phyloP scores from a whole-genome alignment of 2,888 invertebrate species.

The Ornithoptera priamus region DNA sequence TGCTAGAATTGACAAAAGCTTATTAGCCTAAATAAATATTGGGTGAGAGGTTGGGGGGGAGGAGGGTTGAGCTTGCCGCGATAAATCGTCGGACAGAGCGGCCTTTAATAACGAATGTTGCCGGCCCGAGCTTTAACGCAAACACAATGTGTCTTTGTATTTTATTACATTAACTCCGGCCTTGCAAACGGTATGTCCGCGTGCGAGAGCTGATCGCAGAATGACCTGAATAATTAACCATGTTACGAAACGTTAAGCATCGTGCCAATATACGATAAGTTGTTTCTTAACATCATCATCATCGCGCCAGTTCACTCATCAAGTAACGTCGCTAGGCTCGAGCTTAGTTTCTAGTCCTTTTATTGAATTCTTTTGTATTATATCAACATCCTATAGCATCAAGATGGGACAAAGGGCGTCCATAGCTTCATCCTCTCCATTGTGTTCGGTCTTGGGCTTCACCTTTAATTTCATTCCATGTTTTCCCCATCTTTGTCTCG shows the following conservation, averaged over 20 bases:
- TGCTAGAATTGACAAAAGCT: conserved; percentile 14
- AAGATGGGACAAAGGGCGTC: too few species aligned
- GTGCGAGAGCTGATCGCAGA: conserved; percentile 17
- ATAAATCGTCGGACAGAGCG: conserved; percentile 23
- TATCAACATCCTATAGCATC: too few species aligned
- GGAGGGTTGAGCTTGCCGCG: conserved; percentile 9
- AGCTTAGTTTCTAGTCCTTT: too few species aligned
- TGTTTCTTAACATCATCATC: not conserved
- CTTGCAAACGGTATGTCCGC: conserved; percentile 22
- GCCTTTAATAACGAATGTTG: conserved; percentile 28
- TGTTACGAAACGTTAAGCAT: conserved; percentile 16
- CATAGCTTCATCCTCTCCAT: too few species aligned
- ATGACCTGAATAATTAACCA: conserved; percentile 20
- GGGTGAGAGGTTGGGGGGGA: not conserved
- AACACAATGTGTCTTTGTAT: conserved; percentile 28
- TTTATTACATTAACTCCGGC: conserved; percentile 29
- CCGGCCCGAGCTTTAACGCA: conserved; percentile 23
- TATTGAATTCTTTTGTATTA: too few species aligned
- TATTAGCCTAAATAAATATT: conserved; percentile 29
- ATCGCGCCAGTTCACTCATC: too few species aligned
- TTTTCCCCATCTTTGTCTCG: too few species aligned
- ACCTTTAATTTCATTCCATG: too few species aligned
- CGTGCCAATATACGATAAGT: not conserved
- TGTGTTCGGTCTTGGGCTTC: too few species aligned
- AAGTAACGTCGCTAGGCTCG: too few species aligned